These are phyloP conservation scores for Artemia sp. DNA, from an alignment of 2,888 invertebrate genomes.

Conservation along the genomic window DNA sequence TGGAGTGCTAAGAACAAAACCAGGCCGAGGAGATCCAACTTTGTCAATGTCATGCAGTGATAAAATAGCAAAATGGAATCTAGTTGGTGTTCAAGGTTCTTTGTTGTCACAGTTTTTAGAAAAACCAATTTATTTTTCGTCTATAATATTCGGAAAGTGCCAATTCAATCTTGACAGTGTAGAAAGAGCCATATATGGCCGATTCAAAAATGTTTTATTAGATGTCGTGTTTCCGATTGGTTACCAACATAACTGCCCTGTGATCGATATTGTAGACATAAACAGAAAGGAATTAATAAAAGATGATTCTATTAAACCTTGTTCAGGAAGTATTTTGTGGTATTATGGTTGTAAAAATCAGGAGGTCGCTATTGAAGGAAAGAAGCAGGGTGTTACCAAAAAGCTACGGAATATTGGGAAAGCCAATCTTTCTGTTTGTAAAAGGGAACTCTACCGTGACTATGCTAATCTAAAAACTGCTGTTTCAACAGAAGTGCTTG, in stretches of 20 bases:
- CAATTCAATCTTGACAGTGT: slow-evolving; percentile 45
- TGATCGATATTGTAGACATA: slow-evolving; percentile 27
- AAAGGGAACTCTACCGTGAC: slow-evolving; percentile 29
- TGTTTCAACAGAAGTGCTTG: slow-evolving; percentile 26
- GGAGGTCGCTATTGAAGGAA: slow-evolving; percentile 56
- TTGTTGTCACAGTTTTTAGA: slow-evolving; percentile 49
- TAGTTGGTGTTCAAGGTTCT: slow-evolving; percentile 64
- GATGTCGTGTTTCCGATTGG: slow-evolving; percentile 26
- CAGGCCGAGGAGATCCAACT: slow-evolving; percentile 74
- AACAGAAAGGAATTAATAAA: slow-evolving; percentile 25
- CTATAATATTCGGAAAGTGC: slow-evolving; percentile 50
- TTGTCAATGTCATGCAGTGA: slow-evolving; percentile 84
- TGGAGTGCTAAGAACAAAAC: slow-evolving; percentile 62
- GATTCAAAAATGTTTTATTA: slow-evolving; percentile 27
- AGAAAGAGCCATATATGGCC: slow-evolving; percentile 36
- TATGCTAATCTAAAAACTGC: slow-evolving; percentile 29
- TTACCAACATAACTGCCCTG: slow-evolving; percentile 26
- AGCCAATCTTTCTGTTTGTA: slow-evolving; percentile 35
- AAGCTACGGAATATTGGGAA: slow-evolving; percentile 36
- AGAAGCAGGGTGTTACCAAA: slow-evolving; percentile 58
- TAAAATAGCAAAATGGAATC: slow-evolving; percentile 75
- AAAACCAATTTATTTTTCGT: slow-evolving; percentile 48
- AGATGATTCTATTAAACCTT: slow-evolving; percentile 36
- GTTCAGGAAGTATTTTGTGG: slow-evolving; percentile 46
- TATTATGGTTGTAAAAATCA: slow-evolving; percentile 31